Evolutionary conservation across 2,888 invertebrate species (phyloP), one percentile per base, ranked within the genome.

Genomic region (Acanthococcus lagerstroemiae): DNA sequence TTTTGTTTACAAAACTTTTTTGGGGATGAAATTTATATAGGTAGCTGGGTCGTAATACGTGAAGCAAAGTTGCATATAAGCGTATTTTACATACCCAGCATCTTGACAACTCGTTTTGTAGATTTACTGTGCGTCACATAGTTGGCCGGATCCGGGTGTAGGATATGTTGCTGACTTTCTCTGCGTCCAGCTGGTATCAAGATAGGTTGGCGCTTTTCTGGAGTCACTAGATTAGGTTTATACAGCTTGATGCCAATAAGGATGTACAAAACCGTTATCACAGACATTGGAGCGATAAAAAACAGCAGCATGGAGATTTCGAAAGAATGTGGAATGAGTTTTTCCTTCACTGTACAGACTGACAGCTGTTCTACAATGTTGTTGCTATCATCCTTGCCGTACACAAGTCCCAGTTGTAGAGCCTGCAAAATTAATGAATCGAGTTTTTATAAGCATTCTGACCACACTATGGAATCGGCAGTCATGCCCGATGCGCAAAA

Each of bases 41-140:
- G n/a, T n/a, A n/a, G n/a, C n/a, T n/a, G n/a, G n/a, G n/a, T n/a
- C n/a, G n/a, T n/a, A n/a, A n/a, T n/a, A n/a, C n/a, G n/a, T n/a
- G n/a, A n/a, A n/a, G n/a, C n/a, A n/a, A n/a, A n/a, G n/a, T n/a
- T n/a, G n/a, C n/a, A n/a, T n/a, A n/a, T n/a, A n/a, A n/a, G n/a
- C n/a, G n/a, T n/a, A n/a, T n/a, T n/a, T 46, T 66, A 78, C 84
- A 83, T 73, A 87, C 87, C 85, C 67, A 87, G 76, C 87, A 87
- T 87, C 77, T 86, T 86, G 15, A 87, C 76, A 24, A 87, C 86
- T 69, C 85, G 77, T 67, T 80, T 81, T 1, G 86, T 84, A 1
- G 84, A 84, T 72, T 81, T 82, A 67, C 71, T 70, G 21, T 52
- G 57, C 44, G 50, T 48, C 3, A 46, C 52, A 21, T 57, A 56